Percentiles rank a stretch among this genome's conserved stretches.
Evolutionary conservation across 2,113 vertebrate genomes (phyloP).

Genomic region (Pleuronectes platessa): DNA sequence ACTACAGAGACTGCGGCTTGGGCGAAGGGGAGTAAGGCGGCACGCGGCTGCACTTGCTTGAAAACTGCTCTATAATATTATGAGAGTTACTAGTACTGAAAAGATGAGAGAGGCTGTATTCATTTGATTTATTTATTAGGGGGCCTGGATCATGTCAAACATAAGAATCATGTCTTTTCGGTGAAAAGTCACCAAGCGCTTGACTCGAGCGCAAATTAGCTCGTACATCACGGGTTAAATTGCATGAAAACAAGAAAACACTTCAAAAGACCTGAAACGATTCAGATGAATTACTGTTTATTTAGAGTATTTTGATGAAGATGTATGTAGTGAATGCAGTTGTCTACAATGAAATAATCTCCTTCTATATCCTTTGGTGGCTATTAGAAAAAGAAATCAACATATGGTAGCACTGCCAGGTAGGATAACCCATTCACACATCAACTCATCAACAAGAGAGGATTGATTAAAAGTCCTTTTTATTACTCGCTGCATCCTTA

Average conservation of each 20-base stretch:
- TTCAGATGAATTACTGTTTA: slow-evolving; percentile 13
- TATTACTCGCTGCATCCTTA: slow-evolving; percentile 84
- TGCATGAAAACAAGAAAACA: background rate
- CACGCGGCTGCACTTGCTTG: slow-evolving; percentile 37
- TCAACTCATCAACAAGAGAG: slow-evolving; percentile 84
- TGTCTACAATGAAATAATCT: slow-evolving; percentile 49
- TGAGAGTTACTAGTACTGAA: background rate
- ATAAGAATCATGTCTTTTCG: slow-evolving; percentile 2
- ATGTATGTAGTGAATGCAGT: slow-evolving; percentile 27
- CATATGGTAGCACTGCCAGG: slow-evolving; percentile 75
- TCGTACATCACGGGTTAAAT: slow-evolving; percentile 1
- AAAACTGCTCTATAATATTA: slow-evolving; percentile 27
- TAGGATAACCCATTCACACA: slow-evolving; percentile 78
- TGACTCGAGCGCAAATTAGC: background rate
- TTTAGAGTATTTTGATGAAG: background rate
- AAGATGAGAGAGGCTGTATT: slow-evolving; percentile 5
- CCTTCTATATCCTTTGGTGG: slow-evolving; percentile 59
- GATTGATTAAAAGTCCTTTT: slow-evolving; percentile 87
- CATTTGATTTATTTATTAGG: slow-evolving; percentile 5
- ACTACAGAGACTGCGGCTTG: slow-evolving; percentile 47
- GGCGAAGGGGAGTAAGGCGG: slow-evolving; percentile 26
- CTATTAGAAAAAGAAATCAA: slow-evolving; percentile 69
- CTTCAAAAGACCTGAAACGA: slow-evolving; percentile 7
- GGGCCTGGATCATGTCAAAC: background rate
- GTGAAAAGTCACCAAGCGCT: background rate